phyloP scores from a whole-genome alignment of 2,797 vertebrate genomes.

The Gephyroberyx darwinii region DNA sequence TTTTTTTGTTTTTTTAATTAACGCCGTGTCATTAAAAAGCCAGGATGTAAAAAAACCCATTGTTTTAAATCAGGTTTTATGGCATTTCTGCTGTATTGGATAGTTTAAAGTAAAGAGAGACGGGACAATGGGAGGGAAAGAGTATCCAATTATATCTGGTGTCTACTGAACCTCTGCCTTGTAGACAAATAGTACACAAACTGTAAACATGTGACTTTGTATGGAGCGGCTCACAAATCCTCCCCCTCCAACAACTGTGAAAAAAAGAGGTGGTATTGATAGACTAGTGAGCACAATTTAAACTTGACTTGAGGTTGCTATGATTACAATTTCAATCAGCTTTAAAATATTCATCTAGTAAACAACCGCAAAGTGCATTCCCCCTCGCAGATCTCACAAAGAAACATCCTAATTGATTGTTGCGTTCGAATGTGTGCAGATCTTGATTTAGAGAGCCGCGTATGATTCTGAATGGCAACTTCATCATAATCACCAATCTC shows the following conservation, averaged over 20 bases:
- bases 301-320: conserved; percentile 21
- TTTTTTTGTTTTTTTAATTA: conserved; percentile 13
- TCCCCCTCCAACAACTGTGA: too few relatives aligned
- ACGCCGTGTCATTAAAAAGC: neutral
- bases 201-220: too few relatives aligned
- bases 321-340: conserved; percentile 25
- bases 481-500: conserved; percentile 77
- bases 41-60: too few relatives aligned
- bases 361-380: conserved; percentile 59
- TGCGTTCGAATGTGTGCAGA: conserved; percentile 52
- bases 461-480: conserved; percentile 68
- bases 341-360: conserved; percentile 43
- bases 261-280: neutral
- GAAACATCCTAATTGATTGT: conserved; percentile 70
- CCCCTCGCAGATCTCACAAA: conserved; percentile 35
- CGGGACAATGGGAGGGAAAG: too few relatives aligned
- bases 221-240: too few relatives aligned
- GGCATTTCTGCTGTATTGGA: too few relatives aligned
- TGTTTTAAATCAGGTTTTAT: too few relatives aligned
- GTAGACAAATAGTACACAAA: neutral
- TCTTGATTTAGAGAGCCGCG: conserved; percentile 65
- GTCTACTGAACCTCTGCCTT: neutral
- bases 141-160: too few relatives aligned
- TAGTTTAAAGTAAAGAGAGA: too few relatives aligned
- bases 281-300: conserved; percentile 2